Evolutionary conservation across 1,140 invertebrate species (phyloP).

Genomic region (Helicoverpa zea): DNA sequence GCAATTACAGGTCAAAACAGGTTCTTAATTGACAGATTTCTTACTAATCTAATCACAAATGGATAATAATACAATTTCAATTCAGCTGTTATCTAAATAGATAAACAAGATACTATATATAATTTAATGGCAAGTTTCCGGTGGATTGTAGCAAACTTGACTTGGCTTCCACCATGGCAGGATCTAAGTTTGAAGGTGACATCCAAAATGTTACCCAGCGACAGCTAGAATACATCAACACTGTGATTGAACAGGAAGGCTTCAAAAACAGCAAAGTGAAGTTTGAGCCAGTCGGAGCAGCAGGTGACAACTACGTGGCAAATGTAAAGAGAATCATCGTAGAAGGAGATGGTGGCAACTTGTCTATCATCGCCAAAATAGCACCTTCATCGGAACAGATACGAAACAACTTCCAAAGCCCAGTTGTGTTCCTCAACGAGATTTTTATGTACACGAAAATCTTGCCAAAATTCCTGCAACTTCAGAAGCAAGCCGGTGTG

Average conservation of each 20-base stretch:
- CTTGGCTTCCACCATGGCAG: background rate
- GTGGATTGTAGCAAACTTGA: too few relatives aligned
- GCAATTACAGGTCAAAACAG: too few relatives aligned
- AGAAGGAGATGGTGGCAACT: conserved; percentile 37
- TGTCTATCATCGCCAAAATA: conserved; percentile 53
- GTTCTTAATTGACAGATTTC: too few relatives aligned
- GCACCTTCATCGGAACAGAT: background rate
- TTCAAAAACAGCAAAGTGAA: conserved; percentile 48
- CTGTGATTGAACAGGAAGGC: conserved; percentile 50
- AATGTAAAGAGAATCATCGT: conserved; percentile 55
- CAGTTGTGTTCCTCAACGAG: conserved; percentile 30
- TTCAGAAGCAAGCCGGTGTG: conserved; percentile 67
- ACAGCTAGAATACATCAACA: conserved; percentile 49
- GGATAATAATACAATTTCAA: too few relatives aligned
- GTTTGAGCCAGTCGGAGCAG: conserved; percentile 51
- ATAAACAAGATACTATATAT: too few relatives aligned
- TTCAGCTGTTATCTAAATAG: too few relatives aligned
- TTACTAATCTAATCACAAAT: too few relatives aligned
- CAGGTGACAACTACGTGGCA: conserved; percentile 58
- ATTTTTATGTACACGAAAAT: conserved; percentile 47
- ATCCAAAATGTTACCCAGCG: conserved; percentile 25
- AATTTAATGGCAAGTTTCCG: too few relatives aligned
- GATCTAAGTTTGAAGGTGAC: conserved; percentile 50
- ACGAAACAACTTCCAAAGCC: background rate
- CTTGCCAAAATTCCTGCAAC: conserved; percentile 69